Conservation (phyloP, 2,888 invertebrate genomes). For the Cistogaster globosa region DNA sequence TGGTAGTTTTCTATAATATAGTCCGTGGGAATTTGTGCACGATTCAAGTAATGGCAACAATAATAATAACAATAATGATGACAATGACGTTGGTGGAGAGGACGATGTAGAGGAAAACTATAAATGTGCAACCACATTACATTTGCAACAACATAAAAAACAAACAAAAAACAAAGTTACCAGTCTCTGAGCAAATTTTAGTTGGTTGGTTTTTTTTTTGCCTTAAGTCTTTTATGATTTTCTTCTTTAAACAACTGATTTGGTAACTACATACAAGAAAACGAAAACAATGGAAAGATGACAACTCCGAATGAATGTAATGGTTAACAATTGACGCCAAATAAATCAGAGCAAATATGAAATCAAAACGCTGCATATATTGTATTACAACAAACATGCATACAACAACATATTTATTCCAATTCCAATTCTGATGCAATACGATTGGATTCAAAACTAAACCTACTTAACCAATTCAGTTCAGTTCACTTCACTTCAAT, state of each 20-base stretch:
- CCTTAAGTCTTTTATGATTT: conserved; percentile 37
- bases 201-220: neutral
- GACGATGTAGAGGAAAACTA: conserved; percentile 42
- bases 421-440: conserved; percentile 39
- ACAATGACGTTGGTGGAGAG: conserved; percentile 19
- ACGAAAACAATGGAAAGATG: conserved; percentile 69
- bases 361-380: conserved; percentile 67
- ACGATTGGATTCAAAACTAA: neutral
- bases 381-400: conserved; percentile 65
- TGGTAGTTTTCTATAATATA: conserved; percentile 56
- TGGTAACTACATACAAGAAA: conserved; percentile 30
- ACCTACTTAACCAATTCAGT: too few relatives aligned
- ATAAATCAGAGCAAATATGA: conserved; percentile 77
- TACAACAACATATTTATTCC: conserved; percentile 36
- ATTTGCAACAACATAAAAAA: conserved; percentile 44
- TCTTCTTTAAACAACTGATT: conserved; percentile 39
- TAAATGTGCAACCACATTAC: conserved; percentile 66
- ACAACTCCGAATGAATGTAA: conserved; percentile 70
- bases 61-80: conserved; percentile 54
- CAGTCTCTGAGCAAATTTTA: conserved; percentile 27
- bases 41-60: conserved; percentile 68
- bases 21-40: conserved; percentile 72
- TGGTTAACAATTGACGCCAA: conserved; percentile 75
- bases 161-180: neutral
- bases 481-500: too few relatives aligned